phyloP scores from a whole-genome alignment of 2,113 vertebrate species.

The Protobothrops flavoviridis region DNA sequence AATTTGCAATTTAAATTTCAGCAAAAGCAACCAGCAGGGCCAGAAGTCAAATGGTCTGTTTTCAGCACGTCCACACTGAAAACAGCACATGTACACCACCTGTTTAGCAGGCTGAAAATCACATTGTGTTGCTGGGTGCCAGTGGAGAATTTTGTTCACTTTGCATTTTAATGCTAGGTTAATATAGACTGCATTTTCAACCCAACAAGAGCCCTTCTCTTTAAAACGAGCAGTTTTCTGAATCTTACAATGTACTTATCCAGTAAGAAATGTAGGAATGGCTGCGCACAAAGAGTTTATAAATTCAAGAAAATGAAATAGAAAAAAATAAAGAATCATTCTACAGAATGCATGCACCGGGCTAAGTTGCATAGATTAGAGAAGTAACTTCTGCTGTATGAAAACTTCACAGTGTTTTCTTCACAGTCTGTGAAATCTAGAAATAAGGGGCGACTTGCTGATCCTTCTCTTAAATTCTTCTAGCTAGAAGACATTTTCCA shows the following conservation, averaged over 20 bases:
- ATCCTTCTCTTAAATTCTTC: background rate
- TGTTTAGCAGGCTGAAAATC: background rate
- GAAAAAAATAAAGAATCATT: background rate
- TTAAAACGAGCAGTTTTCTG: background rate
- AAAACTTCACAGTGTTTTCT: background rate
- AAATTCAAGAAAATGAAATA: background rate
- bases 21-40: constrained; percentile 10
- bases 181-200: background rate
- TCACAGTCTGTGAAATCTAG: background rate
- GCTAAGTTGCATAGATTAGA: background rate
- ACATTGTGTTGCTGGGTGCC: background rate
- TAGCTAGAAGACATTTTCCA: background rate
- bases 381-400: background rate
- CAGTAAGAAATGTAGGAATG: background rate
- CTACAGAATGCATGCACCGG: no score
- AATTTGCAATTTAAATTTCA: constrained; percentile 38
- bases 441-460: background rate
- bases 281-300: background rate
- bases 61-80: constrained; percentile 34
- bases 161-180: background rate
- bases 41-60: constrained; percentile 40
- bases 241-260: background rate
- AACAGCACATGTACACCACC: constrained; percentile 32
- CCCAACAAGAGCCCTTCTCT: background rate
- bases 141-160: background rate